Percentiles rank a stretch among this genome's conserved stretches.
Evolutionary conservation across 1,140 invertebrate genomes (phyloP).

Genomic region (Atta cephalotes): DNA sequence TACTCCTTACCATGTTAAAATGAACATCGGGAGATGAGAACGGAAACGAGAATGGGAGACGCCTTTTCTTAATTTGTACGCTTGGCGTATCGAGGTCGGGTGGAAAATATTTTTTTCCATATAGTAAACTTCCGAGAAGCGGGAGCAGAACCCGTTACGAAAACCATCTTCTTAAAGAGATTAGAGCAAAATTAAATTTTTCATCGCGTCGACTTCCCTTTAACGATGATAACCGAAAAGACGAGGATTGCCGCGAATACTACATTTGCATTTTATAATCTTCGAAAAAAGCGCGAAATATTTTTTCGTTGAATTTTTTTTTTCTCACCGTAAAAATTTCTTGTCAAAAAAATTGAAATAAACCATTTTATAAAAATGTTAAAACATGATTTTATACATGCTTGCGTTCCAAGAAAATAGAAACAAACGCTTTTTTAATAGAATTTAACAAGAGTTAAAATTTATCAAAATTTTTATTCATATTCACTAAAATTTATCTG

Average conservation of each 20-base stretch:
- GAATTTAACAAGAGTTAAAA: not conserved
- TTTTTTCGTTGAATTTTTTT: not conserved
- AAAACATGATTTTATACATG: not conserved
- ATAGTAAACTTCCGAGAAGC: constrained; percentile 33
- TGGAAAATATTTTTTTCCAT: constrained; percentile 53
- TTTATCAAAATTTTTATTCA: constrained; percentile 12
- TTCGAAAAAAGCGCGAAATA: constrained; percentile 25
- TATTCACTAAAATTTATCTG: not conserved
- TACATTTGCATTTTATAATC: constrained; percentile 49
- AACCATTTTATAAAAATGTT: not conserved
- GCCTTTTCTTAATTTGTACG: constrained; percentile 55
- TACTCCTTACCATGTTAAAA: constrained; percentile 52
- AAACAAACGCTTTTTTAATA: constrained; percentile 1
- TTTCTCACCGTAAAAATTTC: not conserved
- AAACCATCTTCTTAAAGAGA: constrained; percentile 53
- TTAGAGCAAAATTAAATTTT: constrained; percentile 69
- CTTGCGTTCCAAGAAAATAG: not conserved
- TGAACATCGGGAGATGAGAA: constrained; percentile 4
- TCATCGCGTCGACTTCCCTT: constrained; percentile 53
- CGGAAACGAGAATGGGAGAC: constrained; percentile 15
- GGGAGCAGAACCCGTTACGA: constrained; percentile 41
- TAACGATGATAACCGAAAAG: constrained; percentile 46
- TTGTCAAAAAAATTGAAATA: not conserved
- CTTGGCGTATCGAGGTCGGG: constrained; percentile 32
- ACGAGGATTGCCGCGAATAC: constrained; percentile 24